Base-by-base conservation (phyloP, 2,888 invertebrate species). In the Zaprionus obscuricornis region DNA sequence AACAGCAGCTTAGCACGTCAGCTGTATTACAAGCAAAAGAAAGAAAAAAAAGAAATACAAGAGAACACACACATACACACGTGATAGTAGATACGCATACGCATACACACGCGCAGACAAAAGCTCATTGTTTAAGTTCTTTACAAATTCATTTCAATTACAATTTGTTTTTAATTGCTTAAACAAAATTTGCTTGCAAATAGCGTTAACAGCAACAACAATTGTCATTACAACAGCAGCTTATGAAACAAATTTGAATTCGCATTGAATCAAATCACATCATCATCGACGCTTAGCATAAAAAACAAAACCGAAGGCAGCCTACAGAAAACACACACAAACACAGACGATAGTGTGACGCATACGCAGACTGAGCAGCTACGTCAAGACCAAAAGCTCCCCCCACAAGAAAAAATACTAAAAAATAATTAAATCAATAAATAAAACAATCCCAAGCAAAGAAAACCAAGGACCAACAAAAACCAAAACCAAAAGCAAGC, bases 141-240 rank as follows among this genome's bases (percentile, higher is more conserved):
- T 81, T 69, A 37, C 42, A 42, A 77, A 58, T 70, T 81, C 43
- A 49, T 60, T 77, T 81, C 40, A 27, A 36, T 51, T 74, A 47
- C 43, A 40, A 55, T 55, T 73, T 69, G 43, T 42, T 51, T 56
- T 74, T 76, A 45, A 39, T 74, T 74, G 57, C 27, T 77, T 64
- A 40, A 64, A 66, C 49, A 39, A 70, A 36, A 51, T 66, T 69
- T 60, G 81, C 81, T 79, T 73, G 56, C 56, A 45, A 73, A 65
- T 71, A 68, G 56, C 47, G 73, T 79, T 58, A 49, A 52, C n/a
- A n/a, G n/a, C n/a, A n/a, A n/a, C n/a, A 51, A 5, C 7, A 50
- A 65, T 65, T 69, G 34, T 54, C 55, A 69, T 55, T 33, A 27
- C 39, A 43, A 31, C 51, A 27, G n/a, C n/a, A n/a, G n/a, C n/a